These are phyloP conservation scores for Catharus bicknelli DNA, from an alignment of 2,113 vertebrate genomes.

Conservation along the genomic window DNA sequence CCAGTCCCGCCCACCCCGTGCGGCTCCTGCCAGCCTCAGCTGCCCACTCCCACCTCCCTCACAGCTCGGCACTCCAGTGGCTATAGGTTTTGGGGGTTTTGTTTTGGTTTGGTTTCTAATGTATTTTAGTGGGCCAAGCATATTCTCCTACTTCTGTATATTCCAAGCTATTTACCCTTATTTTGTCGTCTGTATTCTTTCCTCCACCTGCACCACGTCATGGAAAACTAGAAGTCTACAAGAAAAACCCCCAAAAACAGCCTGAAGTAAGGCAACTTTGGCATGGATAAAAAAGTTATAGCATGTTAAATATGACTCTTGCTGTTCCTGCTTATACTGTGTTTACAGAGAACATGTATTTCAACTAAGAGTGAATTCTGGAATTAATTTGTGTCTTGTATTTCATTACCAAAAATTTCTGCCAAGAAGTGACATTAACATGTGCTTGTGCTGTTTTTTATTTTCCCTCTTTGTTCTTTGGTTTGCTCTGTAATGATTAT, in stretches of 20 bases:
- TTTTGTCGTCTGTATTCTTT: background rate
- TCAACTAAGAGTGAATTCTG: background rate
- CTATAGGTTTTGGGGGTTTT: accelerated
- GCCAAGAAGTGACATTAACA: background rate
- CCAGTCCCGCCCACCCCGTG: too few species aligned
- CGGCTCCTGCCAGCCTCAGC: too few species aligned
- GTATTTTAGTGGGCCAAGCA: background rate
- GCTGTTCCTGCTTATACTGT: background rate
- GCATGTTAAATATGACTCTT: background rate
- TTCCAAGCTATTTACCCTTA: background rate
- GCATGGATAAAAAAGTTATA: background rate
- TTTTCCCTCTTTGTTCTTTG: background rate
- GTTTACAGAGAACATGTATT: background rate
- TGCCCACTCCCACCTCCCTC: too few species aligned
- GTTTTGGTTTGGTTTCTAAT: background rate
- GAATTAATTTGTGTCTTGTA: background rate
- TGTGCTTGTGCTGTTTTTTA: background rate
- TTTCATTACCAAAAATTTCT: background rate
- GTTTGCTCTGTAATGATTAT: background rate
- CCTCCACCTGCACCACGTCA: background rate
- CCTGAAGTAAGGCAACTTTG: background rate
- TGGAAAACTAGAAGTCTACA: background rate
- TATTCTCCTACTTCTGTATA: background rate
- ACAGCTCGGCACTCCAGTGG: too few species aligned
- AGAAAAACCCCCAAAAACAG: background rate